Evolutionary conservation across 2,888 invertebrate species (phyloP).

Genomic region (Theretra japonica): DNA sequence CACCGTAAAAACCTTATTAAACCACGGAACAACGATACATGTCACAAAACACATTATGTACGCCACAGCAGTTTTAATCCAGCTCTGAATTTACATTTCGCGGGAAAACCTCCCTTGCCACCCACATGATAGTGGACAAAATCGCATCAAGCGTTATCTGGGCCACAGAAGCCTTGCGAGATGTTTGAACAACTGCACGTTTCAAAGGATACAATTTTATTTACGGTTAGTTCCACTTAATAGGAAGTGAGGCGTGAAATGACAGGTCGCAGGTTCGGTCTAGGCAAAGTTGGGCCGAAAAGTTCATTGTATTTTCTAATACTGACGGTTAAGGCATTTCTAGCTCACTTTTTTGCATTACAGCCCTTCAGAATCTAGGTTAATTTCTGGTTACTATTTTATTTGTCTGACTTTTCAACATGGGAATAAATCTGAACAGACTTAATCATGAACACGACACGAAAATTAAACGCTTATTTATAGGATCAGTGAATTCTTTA

Average conservation of each 20-base stretch:
- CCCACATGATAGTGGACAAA: slow-evolving; percentile 33
- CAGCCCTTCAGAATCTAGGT: no score
- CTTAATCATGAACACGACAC: no score
- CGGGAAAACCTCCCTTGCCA: slow-evolving; percentile 22
- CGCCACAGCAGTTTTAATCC: slow-evolving; percentile 21
- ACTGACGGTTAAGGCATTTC: no score
- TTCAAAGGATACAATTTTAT: slow-evolving; percentile 52
- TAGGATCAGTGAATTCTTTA: no score
- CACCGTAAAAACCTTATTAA: slow-evolving; percentile 6
- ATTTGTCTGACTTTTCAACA: no score
- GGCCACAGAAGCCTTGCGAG: slow-evolving; percentile 54
- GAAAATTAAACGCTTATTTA: no score
- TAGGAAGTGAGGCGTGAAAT: no score
- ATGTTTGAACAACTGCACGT: slow-evolving; percentile 65
- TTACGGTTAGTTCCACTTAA: slow-evolving; percentile 47
- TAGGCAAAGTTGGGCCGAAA: no score
- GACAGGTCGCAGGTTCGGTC: not conserved
- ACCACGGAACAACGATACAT: not conserved
- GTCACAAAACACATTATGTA: slow-evolving; percentile 10
- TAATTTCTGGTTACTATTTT: no score
- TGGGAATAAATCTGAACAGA: no score
- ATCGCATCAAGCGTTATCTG: slow-evolving; percentile 41
- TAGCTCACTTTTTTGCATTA: no score
- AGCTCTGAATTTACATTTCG: slow-evolving; percentile 1
- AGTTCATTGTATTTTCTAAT: no score